Evolutionary conservation across 2,113 vertebrate species (phyloP).

Genomic region (Monopterus albus): DNA sequence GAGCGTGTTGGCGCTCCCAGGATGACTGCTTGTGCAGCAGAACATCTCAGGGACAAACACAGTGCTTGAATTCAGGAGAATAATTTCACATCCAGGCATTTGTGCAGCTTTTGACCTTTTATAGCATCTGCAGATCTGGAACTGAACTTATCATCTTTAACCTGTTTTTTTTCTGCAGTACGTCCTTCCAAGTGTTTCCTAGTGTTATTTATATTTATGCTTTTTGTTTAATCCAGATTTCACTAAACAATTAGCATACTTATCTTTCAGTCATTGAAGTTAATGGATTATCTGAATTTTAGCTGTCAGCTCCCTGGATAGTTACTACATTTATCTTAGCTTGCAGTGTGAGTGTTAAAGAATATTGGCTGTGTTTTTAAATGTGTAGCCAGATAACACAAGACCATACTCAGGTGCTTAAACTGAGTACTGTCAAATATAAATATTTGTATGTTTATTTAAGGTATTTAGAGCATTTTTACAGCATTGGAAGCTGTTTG

Average conservation of each 20-base stretch:
- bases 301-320: slow-evolving; percentile 19
- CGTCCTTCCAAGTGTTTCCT: too few relatives aligned
- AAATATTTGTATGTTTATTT: background rate
- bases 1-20: slow-evolving; percentile 6
- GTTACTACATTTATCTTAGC: slow-evolving; percentile 24
- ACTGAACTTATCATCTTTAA: background rate
- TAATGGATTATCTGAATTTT: slow-evolving; percentile 35
- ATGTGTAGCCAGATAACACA: background rate
- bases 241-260: slow-evolving; percentile 35
- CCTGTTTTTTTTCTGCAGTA: too few relatives aligned
- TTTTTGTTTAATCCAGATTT: slow-evolving; percentile 22
- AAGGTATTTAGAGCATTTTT: slow-evolving; percentile 6
- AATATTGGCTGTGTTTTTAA: slow-evolving; percentile 7
- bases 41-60: background rate
- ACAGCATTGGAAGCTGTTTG: background rate
- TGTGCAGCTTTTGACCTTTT: background rate
- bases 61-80: background rate
- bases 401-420: background rate
- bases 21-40: background rate
- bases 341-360: slow-evolving; percentile 6
- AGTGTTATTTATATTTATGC: background rate
- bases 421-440: background rate
- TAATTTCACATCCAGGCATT: background rate
- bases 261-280: slow-evolving; percentile 28
- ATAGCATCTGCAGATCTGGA: background rate